These are phyloP conservation scores for Lophotis ruficrista DNA, from an alignment of 2,113 vertebrate species.

Conservation along the genomic window DNA sequence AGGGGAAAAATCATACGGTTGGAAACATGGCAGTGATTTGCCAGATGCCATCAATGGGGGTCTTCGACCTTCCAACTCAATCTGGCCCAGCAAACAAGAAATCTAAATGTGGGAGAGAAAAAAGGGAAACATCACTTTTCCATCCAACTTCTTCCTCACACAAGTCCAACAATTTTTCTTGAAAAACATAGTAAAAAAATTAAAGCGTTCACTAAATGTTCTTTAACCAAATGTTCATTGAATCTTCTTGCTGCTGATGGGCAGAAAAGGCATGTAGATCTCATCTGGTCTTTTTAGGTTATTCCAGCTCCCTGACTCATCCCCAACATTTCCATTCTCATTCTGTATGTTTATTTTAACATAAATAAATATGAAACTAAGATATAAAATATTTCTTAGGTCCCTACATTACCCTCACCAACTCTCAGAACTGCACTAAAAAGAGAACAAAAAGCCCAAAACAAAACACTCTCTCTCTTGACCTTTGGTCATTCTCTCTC, in stretches of 20 bases:
- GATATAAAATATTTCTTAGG: background rate
- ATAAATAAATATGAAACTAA: background rate
- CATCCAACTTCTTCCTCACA: background rate
- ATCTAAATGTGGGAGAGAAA: slow-evolving; percentile 76
- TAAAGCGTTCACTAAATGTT: background rate
- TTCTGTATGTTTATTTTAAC: background rate
- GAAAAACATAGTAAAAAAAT: background rate
- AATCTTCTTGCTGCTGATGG: background rate
- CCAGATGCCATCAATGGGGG: slow-evolving; percentile 97
- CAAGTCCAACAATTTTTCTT: background rate
- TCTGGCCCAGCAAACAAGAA: slow-evolving; percentile 95
- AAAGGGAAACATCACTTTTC: background rate
- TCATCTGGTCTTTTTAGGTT: background rate
- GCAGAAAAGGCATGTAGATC: background rate
- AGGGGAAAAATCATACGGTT: slow-evolving; percentile 89
- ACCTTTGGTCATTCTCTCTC: background rate
- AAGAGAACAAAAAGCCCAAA: background rate
- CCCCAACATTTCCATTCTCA: background rate
- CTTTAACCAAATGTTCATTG: background rate
- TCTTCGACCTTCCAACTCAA: slow-evolving; percentile 94
- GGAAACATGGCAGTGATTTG: slow-evolving; percentile 94
- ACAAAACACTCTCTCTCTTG: background rate
- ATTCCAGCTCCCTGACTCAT: background rate
- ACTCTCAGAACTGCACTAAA: background rate
- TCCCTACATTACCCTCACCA: background rate